A percentile compares a stretch with the other conserved stretches of the same genome.
phyloP scores from a whole-genome alignment of 2,888 invertebrate species.

The Brenthis ino region DNA sequence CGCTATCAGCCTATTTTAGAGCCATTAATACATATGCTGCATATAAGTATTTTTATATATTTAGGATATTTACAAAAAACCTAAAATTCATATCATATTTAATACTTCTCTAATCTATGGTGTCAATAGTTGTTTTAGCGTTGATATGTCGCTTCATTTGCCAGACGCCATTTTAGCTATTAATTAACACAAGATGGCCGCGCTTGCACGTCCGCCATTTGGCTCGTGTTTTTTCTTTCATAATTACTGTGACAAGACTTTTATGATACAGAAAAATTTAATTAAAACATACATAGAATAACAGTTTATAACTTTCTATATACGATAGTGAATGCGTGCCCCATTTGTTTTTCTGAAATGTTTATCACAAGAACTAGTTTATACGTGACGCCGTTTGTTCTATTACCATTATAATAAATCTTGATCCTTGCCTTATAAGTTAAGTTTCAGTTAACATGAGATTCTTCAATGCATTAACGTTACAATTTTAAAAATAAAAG shows the following conservation, averaged over 20 bases:
- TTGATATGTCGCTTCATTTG: conserved; percentile 42
- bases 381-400: not conserved
- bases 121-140: conserved; percentile 34
- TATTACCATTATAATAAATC: no score
- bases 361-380: conserved; percentile 14
- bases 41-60: no score
- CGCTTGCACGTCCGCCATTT: conserved; percentile 30
- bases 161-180: conserved; percentile 32
- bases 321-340: conserved; percentile 15
- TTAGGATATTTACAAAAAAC: no score
- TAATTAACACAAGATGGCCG: conserved; percentile 36
- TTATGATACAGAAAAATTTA: conserved; percentile 27
- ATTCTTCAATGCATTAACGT: no score
- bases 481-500: no score
- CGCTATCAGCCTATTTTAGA: no score
- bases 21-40: no score
- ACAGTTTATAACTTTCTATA: conserved; percentile 24
- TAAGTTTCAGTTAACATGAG: no score
- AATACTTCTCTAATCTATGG: conserved; percentile 15
- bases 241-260: conserved; percentile 26
- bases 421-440: no score
- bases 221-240: conserved; percentile 24
- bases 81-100: conserved; percentile 8
- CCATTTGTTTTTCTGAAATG: conserved; percentile 13
- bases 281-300: conserved; percentile 24